Base-by-base conservation (phyloP, 2,888 invertebrate species). In the Parnassius apollo region DNA sequence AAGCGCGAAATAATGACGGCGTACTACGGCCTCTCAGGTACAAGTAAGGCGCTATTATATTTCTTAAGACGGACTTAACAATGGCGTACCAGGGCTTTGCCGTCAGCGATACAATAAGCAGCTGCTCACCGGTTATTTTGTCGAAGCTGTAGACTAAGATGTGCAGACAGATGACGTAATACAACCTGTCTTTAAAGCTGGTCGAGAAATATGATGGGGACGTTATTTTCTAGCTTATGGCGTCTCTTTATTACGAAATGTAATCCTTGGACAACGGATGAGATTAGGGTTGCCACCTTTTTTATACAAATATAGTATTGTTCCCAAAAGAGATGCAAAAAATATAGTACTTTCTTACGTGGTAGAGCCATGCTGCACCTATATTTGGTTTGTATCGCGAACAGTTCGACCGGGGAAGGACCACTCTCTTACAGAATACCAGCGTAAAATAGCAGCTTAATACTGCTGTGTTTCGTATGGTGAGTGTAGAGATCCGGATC, bases 41-140 rank as follows among this genome's bases (percentile, higher is more conserved):
- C 84, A 82, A 83, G 82, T 84, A 89, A 90, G 86, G 82, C 82
- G 86, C 85, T 86, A 83, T 91, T 89, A 88, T 90, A 86, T 87
- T 86, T 85, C 86, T 85, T 78, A 71, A 74, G 75, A 82, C 76
- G 70, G 80, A 78, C 80, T 73, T 70, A 69, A 91, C 88, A 90
- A 90, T 86, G 71, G 85, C 72, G 81, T 75, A 81, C 81, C 78
- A 78, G 75, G 80, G 85, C 86, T 88, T 86, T 83, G 80, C 85
- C 83, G 87, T 85, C 88, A 84, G 80, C 79, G 78, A 83, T 89
- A 88, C 86, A 90, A 89, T 88, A 86, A 86, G 83, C 84, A 86
- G 83, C 83, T 82, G 81, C 75, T 80, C 77, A 76, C 72, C 76
- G 81, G 82, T 82, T 83, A 85, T 83, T 85, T 82, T 83, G 77